Evolutionary conservation across 2,888 invertebrate species (phyloP).

Genomic region (Tricholauxania praeusta): DNA sequence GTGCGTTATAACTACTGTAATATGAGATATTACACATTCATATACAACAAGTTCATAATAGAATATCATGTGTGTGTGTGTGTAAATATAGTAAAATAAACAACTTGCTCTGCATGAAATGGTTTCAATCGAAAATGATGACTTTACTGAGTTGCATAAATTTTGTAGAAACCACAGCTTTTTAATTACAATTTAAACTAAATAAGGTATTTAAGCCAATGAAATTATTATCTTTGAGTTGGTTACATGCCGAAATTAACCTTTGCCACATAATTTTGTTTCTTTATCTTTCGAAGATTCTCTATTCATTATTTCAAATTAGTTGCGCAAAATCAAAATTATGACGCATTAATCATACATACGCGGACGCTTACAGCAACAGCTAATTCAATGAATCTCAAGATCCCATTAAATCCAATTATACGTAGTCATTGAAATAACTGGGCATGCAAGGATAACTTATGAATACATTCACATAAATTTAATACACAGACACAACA

Average conservation of each 20-base stretch:
- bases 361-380: no score
- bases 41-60: neutral
- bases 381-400: no score
- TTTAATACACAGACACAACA: neutral
- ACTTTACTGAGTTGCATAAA: constrained; percentile 6
- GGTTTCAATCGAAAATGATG: constrained; percentile 12
- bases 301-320: no score
- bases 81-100: neutral
- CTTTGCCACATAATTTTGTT: no score
- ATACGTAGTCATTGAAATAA: constrained; percentile 10
- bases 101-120: neutral
- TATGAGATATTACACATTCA: no score
- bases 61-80: neutral
- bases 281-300: no score
- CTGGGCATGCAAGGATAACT: neutral
- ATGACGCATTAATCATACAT: no score
- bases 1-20: no score
- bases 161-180: neutral
- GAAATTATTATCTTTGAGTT: no score
- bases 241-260: no score
- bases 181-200: constrained; percentile 3
- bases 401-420: constrained; percentile 23
- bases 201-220: no score
- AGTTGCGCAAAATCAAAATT: no score
- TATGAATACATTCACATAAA: constrained; percentile 14